Evolutionary conservation across 2,888 invertebrate species (phyloP), one percentile per base, ranked within the genome.

Genomic region (Agonum fuliginosum): DNA sequence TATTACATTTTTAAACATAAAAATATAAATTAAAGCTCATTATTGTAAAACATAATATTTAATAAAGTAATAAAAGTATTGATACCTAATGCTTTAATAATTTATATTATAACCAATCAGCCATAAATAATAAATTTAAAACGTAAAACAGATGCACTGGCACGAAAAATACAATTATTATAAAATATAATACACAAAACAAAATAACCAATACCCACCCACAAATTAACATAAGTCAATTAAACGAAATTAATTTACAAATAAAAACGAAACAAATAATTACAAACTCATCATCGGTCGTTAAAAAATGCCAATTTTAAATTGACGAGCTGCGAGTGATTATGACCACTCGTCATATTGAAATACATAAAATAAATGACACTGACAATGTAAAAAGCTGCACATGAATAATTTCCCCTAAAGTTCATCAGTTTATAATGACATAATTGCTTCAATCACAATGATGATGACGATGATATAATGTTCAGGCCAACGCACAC

Each of bases 161-260:
- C 24, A 24, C 4, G 54, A 12, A 54, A 48, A 54, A 54, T 22
- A 1, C 12, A 24, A 22, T 54, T n/a, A 24, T 54, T 37, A n/a
- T n/a, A n/a, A n/a, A n/a, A n/a, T n/a, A n/a, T n/a, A n/a, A n/a
- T 12, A 54, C 24, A 12, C 24, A 54, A 24, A 54, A 12, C 54
- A 54, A 22, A n/a, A 27, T 54, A n/a, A 4, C 1, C 54, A 24
- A 24, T 22, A 20, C 24, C n/a, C 37, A 37, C 3, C 2, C 48
- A 48, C 54, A 54, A 37, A 54, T 54, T 54, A 54, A 12, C 54
- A 54, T 54, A 10, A 24, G 20, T 54, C 24, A 54, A 54, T 12
- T 22, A 24, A 54, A 12, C 54, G 22, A 20, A 2, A 54, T 22
- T 1, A 22, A 54, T n/a, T 37, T 12, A 37, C 37, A 10, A 37